These are phyloP conservation scores for Agonopterix arenella DNA, from an alignment of 2,888 invertebrate genomes.

Conservation along the genomic window DNA sequence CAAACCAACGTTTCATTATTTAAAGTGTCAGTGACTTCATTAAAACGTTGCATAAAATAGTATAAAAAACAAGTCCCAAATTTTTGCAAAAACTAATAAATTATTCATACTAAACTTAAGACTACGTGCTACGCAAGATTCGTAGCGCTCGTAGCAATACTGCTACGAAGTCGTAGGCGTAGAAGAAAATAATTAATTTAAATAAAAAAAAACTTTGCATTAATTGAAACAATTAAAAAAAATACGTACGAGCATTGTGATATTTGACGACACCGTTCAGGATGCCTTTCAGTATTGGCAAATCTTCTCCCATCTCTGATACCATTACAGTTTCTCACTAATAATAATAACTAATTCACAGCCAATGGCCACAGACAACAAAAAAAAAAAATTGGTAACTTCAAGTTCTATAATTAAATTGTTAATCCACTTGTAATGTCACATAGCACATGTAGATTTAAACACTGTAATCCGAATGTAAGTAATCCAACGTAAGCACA, in stretches of 20 bases:
- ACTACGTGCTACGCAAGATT: constrained; percentile 1
- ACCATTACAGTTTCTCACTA: constrained; percentile 68
- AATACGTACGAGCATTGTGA: constrained; percentile 94
- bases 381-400: constrained; percentile 60
- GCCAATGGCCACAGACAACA: constrained; percentile 66
- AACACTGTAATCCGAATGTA: constrained; percentile 65
- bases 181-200: background rate
- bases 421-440: constrained; percentile 46
- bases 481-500: constrained; percentile 55
- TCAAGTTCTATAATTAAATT: constrained; percentile 36
- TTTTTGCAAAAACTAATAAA: no score
- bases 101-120: no score
- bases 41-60: no score
- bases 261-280: constrained; percentile 93
- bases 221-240: constrained; percentile 6
- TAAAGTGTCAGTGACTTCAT: no score
- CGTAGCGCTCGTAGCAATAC: constrained; percentile 5
- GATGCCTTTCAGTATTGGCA: constrained; percentile 93
- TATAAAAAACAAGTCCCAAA: no score
- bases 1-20: no score
- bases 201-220: constrained; percentile 1
- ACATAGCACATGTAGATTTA: constrained; percentile 46
- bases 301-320: constrained; percentile 89
- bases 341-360: constrained; percentile 68
- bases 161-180: background rate